Base-by-base conservation (phyloP, 2,113 vertebrate species). In the Gasterosteus nipponicus region DNA sequence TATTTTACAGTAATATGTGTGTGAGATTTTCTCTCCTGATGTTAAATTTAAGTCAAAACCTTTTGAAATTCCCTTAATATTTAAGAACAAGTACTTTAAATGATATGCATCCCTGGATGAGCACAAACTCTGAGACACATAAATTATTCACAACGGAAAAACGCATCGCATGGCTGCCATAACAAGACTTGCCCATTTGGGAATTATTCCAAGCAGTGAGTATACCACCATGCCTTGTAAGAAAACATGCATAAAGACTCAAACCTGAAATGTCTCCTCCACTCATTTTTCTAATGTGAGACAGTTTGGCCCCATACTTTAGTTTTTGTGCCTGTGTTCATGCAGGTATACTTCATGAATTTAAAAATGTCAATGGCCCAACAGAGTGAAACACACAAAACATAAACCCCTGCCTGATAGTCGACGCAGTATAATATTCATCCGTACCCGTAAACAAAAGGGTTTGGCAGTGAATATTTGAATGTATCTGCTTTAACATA, bases 101-200 rank as follows among this genome's bases (percentile, higher is more conserved):
- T 78, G 73, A 83, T 77, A 69, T 77, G 73, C 85, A 78, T 79
- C 85, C 75, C 54, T 65, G 78, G 47, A 46, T 41, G 74, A 63
- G 51, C 75, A 83, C 68, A 75, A 81, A 57, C 16, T 86, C 76
- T 54, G 59, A 76, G 63, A 73, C 7, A 31, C 81, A 86, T 86
- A 80, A 87, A 87, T 81, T 46, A 80, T 67, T 83, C 67, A 75
- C 41, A 89, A n/a, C 1, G 29, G 66, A 73, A 79, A 88, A 80
- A 64, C 33, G 44, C 60, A 60, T 61, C 53, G 39, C 74, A 76
- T 69, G 73, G 79, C 78, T 80, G 80, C 70, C 63, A 29, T 15
- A 84, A 89, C 85, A 88, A 86, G 87, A 83, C 79, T 81, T 75
- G 77, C 53, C 82, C 87, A 85, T 89, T 79, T 84, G 66, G 69